Percentiles rank a stretch among this genome's conserved stretches.
Evolutionary conservation across 1,140 invertebrate genomes (phyloP).

Genomic region (Ridgeia piscesae): DNA sequence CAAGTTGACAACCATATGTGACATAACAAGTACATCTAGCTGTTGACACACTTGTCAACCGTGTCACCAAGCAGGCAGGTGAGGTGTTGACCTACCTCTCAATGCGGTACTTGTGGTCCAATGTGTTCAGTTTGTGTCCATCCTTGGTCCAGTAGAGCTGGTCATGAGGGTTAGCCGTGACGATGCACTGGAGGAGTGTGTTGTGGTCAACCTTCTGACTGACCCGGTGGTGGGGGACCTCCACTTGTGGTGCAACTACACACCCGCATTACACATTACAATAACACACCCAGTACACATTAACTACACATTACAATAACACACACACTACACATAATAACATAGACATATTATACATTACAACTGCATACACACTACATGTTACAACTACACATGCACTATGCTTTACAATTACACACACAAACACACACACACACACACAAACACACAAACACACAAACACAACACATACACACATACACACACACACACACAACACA

Average conservation of each 20-base stretch:
- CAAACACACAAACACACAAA: background rate
- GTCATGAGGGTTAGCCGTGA: background rate
- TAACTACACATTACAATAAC: background rate
- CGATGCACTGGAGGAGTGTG: constrained; percentile 9
- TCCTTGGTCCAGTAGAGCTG: background rate
- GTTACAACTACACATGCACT: background rate
- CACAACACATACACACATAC: background rate
- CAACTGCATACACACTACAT: background rate
- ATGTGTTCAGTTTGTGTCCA: background rate
- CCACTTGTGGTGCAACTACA: background rate
- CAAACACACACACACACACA: no score
- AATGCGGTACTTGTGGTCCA: background rate
- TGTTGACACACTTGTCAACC: background rate
- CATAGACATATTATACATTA: background rate
- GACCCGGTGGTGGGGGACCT: background rate
- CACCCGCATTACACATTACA: background rate
- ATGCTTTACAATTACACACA: background rate
- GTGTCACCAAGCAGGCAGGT: no score
- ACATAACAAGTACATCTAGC: background rate
- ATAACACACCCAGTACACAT: background rate
- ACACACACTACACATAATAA: background rate
- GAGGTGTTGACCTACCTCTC: background rate
- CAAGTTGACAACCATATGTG: background rate
- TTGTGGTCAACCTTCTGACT: background rate
- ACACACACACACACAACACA: no score